These are phyloP conservation scores for Hydractinia symbiolongicarpus DNA, from an alignment of 30 jellyfish, hydroid and myxozoan species.

Conservation along the genomic window DNA sequence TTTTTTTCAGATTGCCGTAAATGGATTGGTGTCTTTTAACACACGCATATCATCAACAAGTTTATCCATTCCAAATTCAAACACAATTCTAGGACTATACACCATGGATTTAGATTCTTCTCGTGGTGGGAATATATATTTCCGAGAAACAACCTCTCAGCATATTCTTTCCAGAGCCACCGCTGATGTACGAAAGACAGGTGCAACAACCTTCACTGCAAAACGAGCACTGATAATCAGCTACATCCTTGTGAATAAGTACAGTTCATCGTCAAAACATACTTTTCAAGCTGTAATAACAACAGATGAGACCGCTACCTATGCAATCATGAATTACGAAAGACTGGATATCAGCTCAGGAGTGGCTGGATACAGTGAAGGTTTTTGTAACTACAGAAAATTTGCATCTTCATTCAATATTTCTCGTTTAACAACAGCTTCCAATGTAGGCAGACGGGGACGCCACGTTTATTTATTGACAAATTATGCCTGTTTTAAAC, in stretches of 20 bases:
- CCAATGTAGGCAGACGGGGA: not conserved
- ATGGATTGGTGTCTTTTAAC: not conserved
- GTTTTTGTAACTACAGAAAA: not conserved
- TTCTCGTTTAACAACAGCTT: not conserved
- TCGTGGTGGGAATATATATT: not conserved
- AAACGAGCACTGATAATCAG: not conserved
- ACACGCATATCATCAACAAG: not conserved
- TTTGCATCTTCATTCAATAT: not conserved
- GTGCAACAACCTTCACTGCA: not conserved
- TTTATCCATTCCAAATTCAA: not conserved
- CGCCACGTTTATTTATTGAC: not conserved
- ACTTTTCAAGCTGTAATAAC: conserved; percentile 2
- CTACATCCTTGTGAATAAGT: not conserved
- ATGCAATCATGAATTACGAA: not conserved
- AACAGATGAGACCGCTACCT: not conserved
- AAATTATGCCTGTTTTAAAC: not conserved
- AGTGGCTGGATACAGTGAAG: not conserved
- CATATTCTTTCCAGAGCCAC: not conserved
- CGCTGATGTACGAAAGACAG: not conserved
- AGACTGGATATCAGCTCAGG: not conserved
- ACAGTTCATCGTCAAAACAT: not conserved
- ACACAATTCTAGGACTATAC: not conserved
- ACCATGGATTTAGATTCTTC: not conserved
- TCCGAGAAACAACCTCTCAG: not conserved
- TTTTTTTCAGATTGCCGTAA: not conserved